Base-by-base conservation (phyloP, 2,888 invertebrate genomes). In the Steromphala cineraria region DNA sequence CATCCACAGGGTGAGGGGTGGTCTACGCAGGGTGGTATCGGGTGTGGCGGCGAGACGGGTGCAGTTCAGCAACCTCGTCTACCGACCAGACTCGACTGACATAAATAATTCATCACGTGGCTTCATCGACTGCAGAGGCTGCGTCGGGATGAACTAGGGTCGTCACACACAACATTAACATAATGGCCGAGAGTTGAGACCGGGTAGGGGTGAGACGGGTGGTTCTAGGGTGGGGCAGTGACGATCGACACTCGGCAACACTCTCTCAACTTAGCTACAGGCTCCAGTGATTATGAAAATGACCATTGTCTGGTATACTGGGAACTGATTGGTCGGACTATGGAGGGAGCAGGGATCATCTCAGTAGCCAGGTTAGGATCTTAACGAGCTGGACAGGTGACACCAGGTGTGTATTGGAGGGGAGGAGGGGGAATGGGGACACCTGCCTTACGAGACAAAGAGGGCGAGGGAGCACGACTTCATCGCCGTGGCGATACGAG, bases 61-160 rank as follows among this genome's bases (percentile, higher is more conserved):
- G 36, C 36, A 36, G 36, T 36, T 36, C 36, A 36, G 36, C 36
- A 36, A 36, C 36, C 36, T 36, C 36, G 36, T 36, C 67, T 67
- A 67, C n/a, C 31, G 31, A 31, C 24, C 67, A 67, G n/a, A 24
- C 36, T 36, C 28, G 8, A 67, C n/a, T 28, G n/a, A 67, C 67
- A 67, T 67, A 67, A 67, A 67, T 67, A 67, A 67, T 67, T 67
- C 67, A 67, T 67, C 67, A 67, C 67, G 31, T 67, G 31, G 67
- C 67, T 28, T 67, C 67, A 67, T 67, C 36, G 31, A n/a, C 67
- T 56, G 56, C 56, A 56, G 21, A 10, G 56, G 24, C 56, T 56
- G 56, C 24, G 56, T 13, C 21, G 24, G 56, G 56, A 19, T 56
- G 56, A 36, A 36, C 36, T 24, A 7, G 31, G 24, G 67, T 31